Base-by-base conservation (phyloP, 2,888 invertebrate genomes). In the Dorcus hopei region DNA sequence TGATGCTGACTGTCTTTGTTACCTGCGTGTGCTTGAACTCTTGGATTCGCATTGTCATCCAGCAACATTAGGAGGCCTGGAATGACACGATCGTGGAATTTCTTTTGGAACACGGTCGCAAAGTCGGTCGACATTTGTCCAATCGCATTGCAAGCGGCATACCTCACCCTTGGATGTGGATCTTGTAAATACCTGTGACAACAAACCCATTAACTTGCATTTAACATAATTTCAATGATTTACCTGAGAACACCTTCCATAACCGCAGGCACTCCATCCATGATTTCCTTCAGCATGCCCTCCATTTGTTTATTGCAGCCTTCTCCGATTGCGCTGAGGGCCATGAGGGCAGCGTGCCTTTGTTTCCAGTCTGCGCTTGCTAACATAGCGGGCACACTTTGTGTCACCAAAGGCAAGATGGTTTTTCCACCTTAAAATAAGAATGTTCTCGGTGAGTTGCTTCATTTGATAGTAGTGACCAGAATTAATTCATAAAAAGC, bases 71-170 rank as follows among this genome's bases (percentile, higher is more conserved):
- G 80, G 39, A 99, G 82, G 9, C 93, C 95, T 8, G 96, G 95
- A 38, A 99, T 91, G 48, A 99, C 96, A 79, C 90, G 91, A 67
- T 90, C 91, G 75, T 99, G 98, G 81, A 96, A 99, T 79, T 97
- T 97, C 82, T 97, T 98, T 78, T 99, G 96, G 70, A 99, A 96
- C 9, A 86, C 82, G 2, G 97, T 97, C 3, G 96, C 96, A 80
- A 99, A 99, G 80, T 99, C 99, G 0, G 97, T 94, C 0, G 97
- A 93, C 95, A 99, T 95, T 80, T 99, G 98, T 7, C 99, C 99
- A 47, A 99, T 86, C 16, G 98, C 97, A 80, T 99, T 99, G 76
- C 99, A 99, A 16, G 97, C 95, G 3, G 99, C 99, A 75, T 97
- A 97, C 58, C 98, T 85, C 0, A 96, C 96, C 65, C 95, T 83